Evolutionary conservation across 2,113 vertebrate species (phyloP).

Genomic region (Amia ocellicauda): DNA sequence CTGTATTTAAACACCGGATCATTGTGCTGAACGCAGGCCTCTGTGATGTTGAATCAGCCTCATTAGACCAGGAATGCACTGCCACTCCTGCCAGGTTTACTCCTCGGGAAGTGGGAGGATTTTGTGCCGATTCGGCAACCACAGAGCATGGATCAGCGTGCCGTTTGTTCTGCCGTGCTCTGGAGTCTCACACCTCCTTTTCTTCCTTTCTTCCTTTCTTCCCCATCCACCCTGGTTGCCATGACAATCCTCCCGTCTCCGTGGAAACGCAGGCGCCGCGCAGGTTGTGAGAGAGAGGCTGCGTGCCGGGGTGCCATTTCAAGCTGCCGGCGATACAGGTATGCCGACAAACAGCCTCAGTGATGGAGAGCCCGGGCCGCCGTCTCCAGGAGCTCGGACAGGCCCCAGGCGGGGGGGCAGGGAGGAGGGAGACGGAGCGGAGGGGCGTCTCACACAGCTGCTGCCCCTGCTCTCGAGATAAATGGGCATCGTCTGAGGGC

Average conservation of each 20-base stretch:
- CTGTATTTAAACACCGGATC: too few species aligned
- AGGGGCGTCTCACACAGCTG: not conserved
- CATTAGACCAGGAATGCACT: slow-evolving; percentile 41
- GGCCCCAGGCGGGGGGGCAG: not conserved
- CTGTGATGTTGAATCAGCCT: slow-evolving; percentile 37
- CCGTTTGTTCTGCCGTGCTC: slow-evolving; percentile 38
- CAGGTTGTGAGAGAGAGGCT: slow-evolving; percentile 49
- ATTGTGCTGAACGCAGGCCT: slow-evolving; percentile 30
- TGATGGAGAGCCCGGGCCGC: not conserved
- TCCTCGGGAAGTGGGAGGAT: slow-evolving; percentile 32
- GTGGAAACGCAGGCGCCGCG: slow-evolving; percentile 52
- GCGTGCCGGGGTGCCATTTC: slow-evolving; percentile 34
- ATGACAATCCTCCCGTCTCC: slow-evolving; percentile 49
- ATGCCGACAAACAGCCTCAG: not conserved
- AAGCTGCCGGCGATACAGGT: slow-evolving; percentile 35
- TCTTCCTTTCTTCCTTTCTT: slow-evolving; percentile 24
- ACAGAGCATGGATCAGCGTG: slow-evolving; percentile 37
- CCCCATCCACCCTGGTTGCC: slow-evolving; percentile 52
- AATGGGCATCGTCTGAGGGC: not conserved
- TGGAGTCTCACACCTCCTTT: slow-evolving; percentile 35
- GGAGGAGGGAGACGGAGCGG: not conserved
- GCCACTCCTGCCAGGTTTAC: slow-evolving; percentile 37
- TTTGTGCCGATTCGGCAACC: slow-evolving; percentile 40
- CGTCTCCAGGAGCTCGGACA: not conserved
- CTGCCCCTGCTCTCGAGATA: not conserved